Conservation (phyloP, 2,797 vertebrate genomes). For the Oreochromis mossambicus region DNA sequence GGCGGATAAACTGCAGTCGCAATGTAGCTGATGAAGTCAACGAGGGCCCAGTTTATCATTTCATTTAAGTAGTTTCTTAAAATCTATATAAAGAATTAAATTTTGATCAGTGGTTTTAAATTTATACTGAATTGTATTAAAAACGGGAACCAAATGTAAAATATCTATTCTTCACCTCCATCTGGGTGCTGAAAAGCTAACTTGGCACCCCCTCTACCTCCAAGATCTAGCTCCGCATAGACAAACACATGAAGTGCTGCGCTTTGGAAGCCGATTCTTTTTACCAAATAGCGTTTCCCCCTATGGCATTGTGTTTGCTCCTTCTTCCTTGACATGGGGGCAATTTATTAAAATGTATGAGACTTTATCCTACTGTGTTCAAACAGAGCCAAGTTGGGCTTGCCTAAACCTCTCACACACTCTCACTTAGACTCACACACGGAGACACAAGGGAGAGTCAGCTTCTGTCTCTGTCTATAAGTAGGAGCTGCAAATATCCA, state of each 20-base stretch:
- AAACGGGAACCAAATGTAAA: neutral
- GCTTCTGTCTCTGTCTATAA: constrained; percentile 54
- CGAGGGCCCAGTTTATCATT: neutral
- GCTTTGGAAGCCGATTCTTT: constrained; percentile 39
- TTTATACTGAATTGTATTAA: neutral
- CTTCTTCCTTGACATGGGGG: constrained; percentile 64
- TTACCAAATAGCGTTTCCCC: constrained; percentile 28
- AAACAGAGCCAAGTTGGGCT: constrained; percentile 58
- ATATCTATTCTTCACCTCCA: neutral
- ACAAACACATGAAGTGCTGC: constrained; percentile 28
- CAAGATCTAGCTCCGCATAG: constrained; percentile 12
- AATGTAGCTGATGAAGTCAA: neutral
- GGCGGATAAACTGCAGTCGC: neutral
- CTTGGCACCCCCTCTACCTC: constrained; percentile 14
- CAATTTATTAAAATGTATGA: constrained; percentile 72
- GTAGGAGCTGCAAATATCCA: constrained; percentile 45
- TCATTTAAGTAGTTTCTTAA: constrained; percentile 10
- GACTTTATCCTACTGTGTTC: constrained; percentile 50
- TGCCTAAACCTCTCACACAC: constrained; percentile 37
- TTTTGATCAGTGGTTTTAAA: neutral
- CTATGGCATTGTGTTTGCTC: constrained; percentile 62
- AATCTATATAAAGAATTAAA: neutral
- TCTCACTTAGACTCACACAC: neutral
- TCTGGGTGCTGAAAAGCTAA: constrained; percentile 3
- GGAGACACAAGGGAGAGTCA: neutral